Evolutionary conservation across 2,113 vertebrate genomes (phyloP).

Genomic region (Pyrgilauda ruficollis): DNA sequence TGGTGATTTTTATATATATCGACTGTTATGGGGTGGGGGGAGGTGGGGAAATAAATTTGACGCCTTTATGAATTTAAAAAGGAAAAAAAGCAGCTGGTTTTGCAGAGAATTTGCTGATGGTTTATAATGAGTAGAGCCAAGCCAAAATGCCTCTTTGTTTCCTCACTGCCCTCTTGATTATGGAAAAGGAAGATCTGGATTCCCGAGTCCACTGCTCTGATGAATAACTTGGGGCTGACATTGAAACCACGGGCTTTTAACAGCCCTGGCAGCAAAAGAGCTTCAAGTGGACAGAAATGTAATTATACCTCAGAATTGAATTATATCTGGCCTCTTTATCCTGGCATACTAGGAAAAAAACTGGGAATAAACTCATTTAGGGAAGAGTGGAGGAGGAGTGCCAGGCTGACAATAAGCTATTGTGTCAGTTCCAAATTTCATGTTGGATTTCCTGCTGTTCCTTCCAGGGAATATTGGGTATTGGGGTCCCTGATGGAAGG

Average conservation of each 20-base stretch:
- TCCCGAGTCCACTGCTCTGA: background rate
- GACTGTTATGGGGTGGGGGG: constrained; percentile 76
- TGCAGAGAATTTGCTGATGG: constrained; percentile 81
- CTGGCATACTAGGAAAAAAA: background rate
- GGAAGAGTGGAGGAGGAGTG: background rate
- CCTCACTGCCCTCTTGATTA: constrained; percentile 1
- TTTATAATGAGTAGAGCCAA: constrained; percentile 73
- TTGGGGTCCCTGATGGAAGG: background rate
- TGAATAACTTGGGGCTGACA: background rate
- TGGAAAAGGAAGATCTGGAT: background rate
- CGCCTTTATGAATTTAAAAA: constrained; percentile 71
- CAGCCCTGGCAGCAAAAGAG: background rate
- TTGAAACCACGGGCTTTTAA: background rate
- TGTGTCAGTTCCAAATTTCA: background rate
- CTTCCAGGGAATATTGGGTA: background rate
- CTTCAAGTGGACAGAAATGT: background rate
- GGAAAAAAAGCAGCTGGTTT: constrained; percentile 90
- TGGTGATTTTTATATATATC: constrained; percentile 87
- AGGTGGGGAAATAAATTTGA: constrained; percentile 68
- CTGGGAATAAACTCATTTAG: background rate
- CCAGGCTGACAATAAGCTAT: background rate
- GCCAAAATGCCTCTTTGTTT: constrained; percentile 69
- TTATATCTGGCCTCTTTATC: background rate
- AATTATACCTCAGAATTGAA: background rate
- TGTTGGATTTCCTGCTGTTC: background rate